Evolutionary conservation across 2,113 vertebrate species (phyloP).

Genomic region (Cavia aperea): DNA sequence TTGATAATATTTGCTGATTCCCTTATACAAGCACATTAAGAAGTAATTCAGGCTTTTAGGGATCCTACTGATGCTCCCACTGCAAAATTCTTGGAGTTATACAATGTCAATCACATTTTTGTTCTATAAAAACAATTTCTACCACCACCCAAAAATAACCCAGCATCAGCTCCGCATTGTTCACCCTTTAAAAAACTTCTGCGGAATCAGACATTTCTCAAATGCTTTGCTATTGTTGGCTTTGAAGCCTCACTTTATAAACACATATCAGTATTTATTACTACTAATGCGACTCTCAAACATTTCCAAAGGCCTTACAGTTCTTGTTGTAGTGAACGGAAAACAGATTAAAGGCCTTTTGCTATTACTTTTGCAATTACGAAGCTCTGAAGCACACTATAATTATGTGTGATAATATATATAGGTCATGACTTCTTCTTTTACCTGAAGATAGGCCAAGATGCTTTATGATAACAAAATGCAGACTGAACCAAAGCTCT

Average conservation of each 20-base stretch:
- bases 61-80: neutral
- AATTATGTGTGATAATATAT: neutral
- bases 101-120: neutral
- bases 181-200: neutral
- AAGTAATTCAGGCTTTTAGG: neutral
- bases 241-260: conserved; percentile 12
- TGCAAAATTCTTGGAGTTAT: neutral
- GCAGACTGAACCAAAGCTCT: neutral
- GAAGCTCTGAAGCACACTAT: neutral
- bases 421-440: neutral
- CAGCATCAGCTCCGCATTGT: conserved; percentile 19
- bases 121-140: conserved; percentile 3
- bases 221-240: conserved; percentile 2
- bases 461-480: neutral
- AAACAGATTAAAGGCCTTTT: neutral
- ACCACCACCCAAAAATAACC: neutral
- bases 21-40: neutral
- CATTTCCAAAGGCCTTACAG: conserved; percentile 15
- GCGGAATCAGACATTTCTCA: neutral
- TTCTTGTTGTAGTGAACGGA: neutral
- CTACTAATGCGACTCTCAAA: neutral
- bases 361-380: neutral
- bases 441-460: neutral
- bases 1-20: neutral
- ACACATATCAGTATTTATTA: neutral